These are phyloP conservation scores for Paguma larvata DNA, from an alignment of 2,797 vertebrate genomes.

Conservation along the genomic window DNA sequence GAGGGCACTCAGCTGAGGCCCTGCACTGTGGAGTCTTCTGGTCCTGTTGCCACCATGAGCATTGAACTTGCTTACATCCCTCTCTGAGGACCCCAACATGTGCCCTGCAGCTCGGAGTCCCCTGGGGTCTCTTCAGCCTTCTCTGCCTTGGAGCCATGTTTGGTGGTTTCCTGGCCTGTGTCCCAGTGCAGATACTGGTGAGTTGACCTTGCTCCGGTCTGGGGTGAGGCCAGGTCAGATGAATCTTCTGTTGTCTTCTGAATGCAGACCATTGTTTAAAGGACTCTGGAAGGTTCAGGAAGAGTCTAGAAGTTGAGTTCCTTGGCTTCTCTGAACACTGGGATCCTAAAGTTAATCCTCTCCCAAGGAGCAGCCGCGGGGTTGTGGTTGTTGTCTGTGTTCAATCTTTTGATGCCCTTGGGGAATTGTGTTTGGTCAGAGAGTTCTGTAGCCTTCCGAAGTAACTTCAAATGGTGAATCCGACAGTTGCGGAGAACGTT, in stretches of 20 bases:
- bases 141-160: background rate
- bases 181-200: background rate
- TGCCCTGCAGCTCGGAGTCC: background rate
- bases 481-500: background rate
- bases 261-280: slow-evolving; percentile 59
- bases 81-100: background rate
- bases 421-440: background rate
- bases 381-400: background rate
- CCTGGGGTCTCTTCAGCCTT: background rate
- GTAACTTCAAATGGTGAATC: background rate
- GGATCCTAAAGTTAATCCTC: background rate
- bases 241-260: background rate
- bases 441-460: background rate
- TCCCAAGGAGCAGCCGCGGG: background rate
- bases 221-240: background rate
- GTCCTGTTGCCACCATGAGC: background rate
- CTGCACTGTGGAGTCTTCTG: background rate
- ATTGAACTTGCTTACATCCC: background rate
- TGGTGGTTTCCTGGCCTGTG: background rate
- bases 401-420: background rate
- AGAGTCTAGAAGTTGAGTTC: background rate
- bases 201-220: background rate
- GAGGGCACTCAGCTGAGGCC: background rate
- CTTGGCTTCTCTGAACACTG: background rate
- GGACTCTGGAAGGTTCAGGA: background rate